Conservation (phyloP, 2,888 invertebrate genomes). For the Mactromeris polynyma region DNA sequence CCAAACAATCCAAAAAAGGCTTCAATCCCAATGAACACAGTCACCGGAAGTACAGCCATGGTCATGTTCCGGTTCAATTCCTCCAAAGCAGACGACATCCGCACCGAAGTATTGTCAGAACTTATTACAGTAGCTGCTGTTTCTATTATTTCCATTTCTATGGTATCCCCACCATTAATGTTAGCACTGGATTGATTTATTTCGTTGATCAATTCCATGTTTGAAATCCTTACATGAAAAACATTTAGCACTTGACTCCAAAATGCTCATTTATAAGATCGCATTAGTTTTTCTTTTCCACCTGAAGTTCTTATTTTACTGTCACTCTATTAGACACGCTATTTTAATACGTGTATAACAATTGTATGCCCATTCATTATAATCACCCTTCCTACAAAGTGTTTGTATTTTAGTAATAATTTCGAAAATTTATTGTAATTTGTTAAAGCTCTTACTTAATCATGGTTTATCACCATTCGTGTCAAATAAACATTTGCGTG, state of each 20-base stretch:
- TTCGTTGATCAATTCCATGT: not conserved
- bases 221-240: not conserved
- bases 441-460: not conserved
- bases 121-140: not conserved
- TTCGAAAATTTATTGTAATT: not conserved
- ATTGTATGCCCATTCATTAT: not conserved
- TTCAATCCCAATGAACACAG: conserved; percentile 61
- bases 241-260: not conserved
- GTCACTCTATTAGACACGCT: not conserved
- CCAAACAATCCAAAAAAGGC: conserved; percentile 53
- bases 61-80: conserved; percentile 46
- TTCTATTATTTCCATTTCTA: not conserved
- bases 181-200: not conserved
- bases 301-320: not conserved
- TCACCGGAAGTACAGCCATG: conserved; percentile 58
- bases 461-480: not conserved
- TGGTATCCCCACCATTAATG: not conserved
- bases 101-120: not conserved
- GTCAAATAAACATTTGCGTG: not conserved
- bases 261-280: not conserved
- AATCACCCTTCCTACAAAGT: not conserved
- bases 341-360: not conserved
- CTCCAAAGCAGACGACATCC: not conserved
- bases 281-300: not conserved
- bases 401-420: not conserved